Base-by-base conservation (phyloP, 2,113 vertebrate genomes). In the Coptodon bakossiorum region DNA sequence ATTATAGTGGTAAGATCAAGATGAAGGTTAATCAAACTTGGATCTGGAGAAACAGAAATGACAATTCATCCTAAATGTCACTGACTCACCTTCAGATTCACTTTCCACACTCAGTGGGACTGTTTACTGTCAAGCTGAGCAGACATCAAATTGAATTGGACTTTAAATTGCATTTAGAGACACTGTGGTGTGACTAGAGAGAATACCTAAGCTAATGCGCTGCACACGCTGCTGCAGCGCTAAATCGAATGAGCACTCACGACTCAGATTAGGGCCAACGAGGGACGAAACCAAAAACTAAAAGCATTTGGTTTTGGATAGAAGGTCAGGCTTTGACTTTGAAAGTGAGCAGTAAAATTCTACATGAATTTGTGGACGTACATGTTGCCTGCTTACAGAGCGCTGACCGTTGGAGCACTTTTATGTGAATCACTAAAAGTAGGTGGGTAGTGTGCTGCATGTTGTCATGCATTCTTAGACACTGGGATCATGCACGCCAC, bases 391-490 rank as follows among this genome's bases (percentile, higher is more conserved):
- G 19, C 81, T 57, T 61, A 14, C 59, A 84, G 31, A 54, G 45
- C 31, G 43, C 19, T 19, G 19, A 48, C 16, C 7, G 0, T 45
- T 71, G 66, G 66, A 19, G 34, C 56, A 53, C 19, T 66, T 78
- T 78, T 43, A 66, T 34, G 57, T 22, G 34, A 50, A 11, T 73
- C 71, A 52, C 87, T 85, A 43, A 84, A 86, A 82, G 82, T 85
- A 85, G 93, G 90, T 80, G 82, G 93, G 90, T 79, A 76, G 27
- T 50, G 56, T 45, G 24, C 81, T 86, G 36, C 29, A 86, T 89
- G 88, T n/a, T 50, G 87, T 95, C 91, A 89, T 90, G 80, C 90
- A 95, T 95, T 95, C 93, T 86, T 93, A 13, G 5, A 71, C 88
- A 31, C 66, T 92, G 81, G 57, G 14, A 85, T 95, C 92, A 96